Evolutionary conservation across 2,797 vertebrate species (phyloP).

Genomic region (Acanthurus leucopareius): DNA sequence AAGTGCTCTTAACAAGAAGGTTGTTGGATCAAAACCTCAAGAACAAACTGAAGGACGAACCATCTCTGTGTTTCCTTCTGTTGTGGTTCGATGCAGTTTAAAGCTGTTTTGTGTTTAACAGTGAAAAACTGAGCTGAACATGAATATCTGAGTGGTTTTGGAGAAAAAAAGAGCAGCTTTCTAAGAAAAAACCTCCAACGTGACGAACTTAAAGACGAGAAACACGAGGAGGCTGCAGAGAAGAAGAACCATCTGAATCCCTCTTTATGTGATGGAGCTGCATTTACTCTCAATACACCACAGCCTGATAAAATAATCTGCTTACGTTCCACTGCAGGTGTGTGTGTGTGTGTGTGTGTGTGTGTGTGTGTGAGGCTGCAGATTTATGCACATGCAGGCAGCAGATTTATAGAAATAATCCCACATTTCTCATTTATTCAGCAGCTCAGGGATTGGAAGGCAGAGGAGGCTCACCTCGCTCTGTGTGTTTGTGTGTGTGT

Average conservation of each 20-base stretch:
- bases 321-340: constrained; percentile 37
- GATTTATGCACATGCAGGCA: constrained; percentile 18
- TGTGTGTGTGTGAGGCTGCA: constrained; percentile 5
- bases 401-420: constrained; percentile 76
- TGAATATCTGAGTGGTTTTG: no score
- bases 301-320: constrained; percentile 50
- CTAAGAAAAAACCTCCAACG: no score
- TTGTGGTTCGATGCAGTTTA: no score
- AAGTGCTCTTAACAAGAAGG: no score
- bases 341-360: not conserved
- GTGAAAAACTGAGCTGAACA: no score
- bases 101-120: no score
- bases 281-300: not conserved
- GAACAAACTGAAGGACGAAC: no score
- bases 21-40: no score
- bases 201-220: not conserved
- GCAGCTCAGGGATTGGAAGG: constrained; percentile 40
- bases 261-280: not conserved
- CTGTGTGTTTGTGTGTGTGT: not conserved
- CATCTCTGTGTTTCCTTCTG: no score
- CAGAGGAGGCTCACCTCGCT: constrained; percentile 28
- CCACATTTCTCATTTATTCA: constrained; percentile 63
- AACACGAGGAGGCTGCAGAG: not conserved
- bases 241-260: not conserved
- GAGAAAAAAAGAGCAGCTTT: no score